Conservation (phyloP, 2,797 vertebrate species). For the Paedocypris micromegethes region DNA sequence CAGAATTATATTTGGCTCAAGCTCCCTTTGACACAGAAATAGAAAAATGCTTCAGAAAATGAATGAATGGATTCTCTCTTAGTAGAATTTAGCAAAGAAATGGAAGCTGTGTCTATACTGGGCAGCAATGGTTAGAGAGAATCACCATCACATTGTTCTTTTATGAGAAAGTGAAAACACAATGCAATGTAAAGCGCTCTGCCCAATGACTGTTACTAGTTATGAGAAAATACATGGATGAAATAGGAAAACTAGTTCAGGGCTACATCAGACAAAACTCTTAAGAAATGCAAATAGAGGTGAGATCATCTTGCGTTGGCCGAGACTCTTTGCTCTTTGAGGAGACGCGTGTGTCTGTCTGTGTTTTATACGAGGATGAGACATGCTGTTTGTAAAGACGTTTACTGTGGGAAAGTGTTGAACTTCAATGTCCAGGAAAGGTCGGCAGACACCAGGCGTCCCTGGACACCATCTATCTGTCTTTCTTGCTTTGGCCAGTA, state of each 20-base stretch:
- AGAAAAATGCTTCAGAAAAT: no score
- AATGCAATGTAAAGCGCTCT: no score
- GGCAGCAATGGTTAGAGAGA: conserved; percentile 13
- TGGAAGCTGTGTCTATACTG: conserved; percentile 10
- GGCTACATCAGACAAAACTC: neutral
- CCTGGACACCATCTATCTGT: conserved; percentile 6
- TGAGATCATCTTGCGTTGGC: no score
- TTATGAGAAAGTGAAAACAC: neutral
- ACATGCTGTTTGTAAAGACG: conserved; percentile 19
- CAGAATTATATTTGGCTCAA: no score
- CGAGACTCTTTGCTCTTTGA: neutral
- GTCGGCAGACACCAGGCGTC: conserved; percentile 4
- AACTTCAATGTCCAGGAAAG: conserved; percentile 28
- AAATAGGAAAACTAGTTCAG: no score
- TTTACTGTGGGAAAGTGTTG: conserved; percentile 32
- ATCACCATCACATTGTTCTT: neutral
- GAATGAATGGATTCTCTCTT: neutral
- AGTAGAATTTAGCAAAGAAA: conserved; percentile 17
- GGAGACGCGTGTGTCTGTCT: conserved; percentile 4
- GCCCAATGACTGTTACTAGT: no score
- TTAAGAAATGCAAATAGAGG: neutral
- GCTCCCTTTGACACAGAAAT: no score
- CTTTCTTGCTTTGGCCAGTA: neutral
- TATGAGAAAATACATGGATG: no score
- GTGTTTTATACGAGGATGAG: conserved; percentile 14